Conservation (phyloP, 2,888 invertebrate genomes). For the Ditula angustiorana region DNA sequence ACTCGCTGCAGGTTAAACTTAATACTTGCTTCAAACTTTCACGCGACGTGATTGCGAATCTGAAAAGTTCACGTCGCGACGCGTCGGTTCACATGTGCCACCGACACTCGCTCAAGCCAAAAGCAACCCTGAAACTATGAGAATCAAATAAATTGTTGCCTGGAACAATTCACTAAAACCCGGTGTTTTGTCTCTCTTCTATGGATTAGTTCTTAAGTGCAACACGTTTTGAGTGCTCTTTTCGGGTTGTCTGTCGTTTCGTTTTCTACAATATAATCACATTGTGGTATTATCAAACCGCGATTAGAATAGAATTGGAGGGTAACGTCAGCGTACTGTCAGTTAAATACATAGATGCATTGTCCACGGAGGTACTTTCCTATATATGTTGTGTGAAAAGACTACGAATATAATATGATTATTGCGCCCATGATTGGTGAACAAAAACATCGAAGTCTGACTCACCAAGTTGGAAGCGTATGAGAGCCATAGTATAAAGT, state of each 20-base stretch:
- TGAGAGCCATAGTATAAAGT: too few species aligned
- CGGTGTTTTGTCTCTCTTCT: slow-evolving; percentile 24
- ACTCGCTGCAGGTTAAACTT: slow-evolving; percentile 66
- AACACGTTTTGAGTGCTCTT: slow-evolving; percentile 47
- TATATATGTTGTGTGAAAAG: too few species aligned
- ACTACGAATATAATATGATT: too few species aligned
- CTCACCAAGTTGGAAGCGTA: too few species aligned
- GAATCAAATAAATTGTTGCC: slow-evolving; percentile 42
- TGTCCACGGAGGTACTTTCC: too few species aligned
- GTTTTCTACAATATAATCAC: background rate
- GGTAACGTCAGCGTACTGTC: too few species aligned
- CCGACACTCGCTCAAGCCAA: slow-evolving; percentile 41
- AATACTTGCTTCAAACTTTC: slow-evolving; percentile 71
- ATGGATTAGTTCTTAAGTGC: slow-evolving; percentile 60
- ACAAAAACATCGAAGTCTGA: too few species aligned
- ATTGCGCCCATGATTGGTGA: too few species aligned
- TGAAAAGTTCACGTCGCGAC: slow-evolving; percentile 69
- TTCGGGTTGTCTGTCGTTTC: slow-evolving; percentile 27
- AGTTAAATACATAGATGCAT: too few species aligned
- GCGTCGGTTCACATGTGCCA: slow-evolving; percentile 57
- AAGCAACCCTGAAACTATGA: slow-evolving; percentile 40
- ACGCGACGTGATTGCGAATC: slow-evolving; percentile 74
- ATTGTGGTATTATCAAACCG: too few species aligned
- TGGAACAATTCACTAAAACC: slow-evolving; percentile 37
- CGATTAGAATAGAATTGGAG: too few species aligned